These are phyloP conservation scores for Quadroppia sp. DNA, from an alignment of 2,888 invertebrate species.

Conservation along the genomic window DNA sequence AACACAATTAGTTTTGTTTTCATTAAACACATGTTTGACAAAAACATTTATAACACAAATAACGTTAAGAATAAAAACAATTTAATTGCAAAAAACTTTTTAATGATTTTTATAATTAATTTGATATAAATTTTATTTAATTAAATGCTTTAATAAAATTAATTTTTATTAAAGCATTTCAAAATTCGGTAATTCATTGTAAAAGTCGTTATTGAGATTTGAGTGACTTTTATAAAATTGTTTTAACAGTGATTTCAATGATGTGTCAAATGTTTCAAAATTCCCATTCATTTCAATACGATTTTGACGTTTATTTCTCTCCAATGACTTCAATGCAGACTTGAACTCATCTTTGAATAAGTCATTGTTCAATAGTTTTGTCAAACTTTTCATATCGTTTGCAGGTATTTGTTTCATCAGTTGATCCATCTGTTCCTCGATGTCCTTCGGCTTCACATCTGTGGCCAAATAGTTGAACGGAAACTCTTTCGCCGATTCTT, in stretches of 20 bases:
- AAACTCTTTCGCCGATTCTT: neutral
- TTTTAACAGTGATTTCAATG: neutral
- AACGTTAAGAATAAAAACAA: too few relatives aligned
- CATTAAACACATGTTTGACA: too few relatives aligned
- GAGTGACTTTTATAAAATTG: slow-evolving; percentile 7
- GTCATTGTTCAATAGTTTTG: neutral
- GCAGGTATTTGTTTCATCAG: neutral
- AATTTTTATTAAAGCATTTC: too few relatives aligned
- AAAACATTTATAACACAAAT: too few relatives aligned
- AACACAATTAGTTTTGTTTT: too few relatives aligned
- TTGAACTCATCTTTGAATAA: neutral
- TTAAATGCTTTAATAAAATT: too few relatives aligned
- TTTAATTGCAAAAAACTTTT: too few relatives aligned
- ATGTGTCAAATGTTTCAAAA: neutral
- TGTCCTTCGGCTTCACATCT: neutral
- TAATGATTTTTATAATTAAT: too few relatives aligned
- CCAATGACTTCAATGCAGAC: neutral
- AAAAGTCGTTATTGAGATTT: neutral
- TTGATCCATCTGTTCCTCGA: neutral
- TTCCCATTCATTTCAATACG: neutral
- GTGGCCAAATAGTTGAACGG: neutral
- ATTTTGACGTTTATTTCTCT: neutral
- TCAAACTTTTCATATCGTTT: neutral
- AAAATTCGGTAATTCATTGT: slow-evolving; percentile 14
- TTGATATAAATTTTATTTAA: too few relatives aligned